Base-by-base conservation (phyloP, 2,113 vertebrate genomes). In the Seriola quinqueradiata region DNA sequence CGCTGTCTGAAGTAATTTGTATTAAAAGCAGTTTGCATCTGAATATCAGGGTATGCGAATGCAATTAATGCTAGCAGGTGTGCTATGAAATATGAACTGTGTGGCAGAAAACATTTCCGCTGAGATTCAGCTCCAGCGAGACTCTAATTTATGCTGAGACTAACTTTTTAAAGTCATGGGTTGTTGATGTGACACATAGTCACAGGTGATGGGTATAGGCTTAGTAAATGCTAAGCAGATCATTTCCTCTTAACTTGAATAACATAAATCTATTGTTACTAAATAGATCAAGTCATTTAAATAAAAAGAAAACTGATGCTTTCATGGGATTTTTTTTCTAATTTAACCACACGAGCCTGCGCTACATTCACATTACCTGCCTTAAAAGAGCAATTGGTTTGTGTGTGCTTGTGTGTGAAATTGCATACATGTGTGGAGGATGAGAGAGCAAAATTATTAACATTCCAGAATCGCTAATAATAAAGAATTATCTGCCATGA, bases 1-100 rank as follows among this genome's bases (percentile, higher is more conserved):
- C 60, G 87, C 84, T 80, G 86, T 93, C 90, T 91, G 79, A 87
- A 87, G 89, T 89, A 82, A 93, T 94, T 93, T 94, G 88, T 93
- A 92, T 90, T 92, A 91, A 95, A 94, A 93, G 76, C 73, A 75
- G 79, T 93, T 91, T 90, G 84, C 81, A 46, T 84, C 66, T 88
- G 89, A 91, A 93, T 91, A 89, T 93, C 81, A 89, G 85, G 70
- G 61, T 84, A 83, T 73, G 72, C 57, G 60, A 83, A 91, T 82
- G 90, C 92, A 95, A 94, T 94, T 92, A 91, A 93, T 91, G 86
- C 82, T 82, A 65, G 78, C 80, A 82, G 88, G 83, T 91, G 87
- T 87, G 83, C 83, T 48, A 32, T 87, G 85, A 90, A 93, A 94
- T 91, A 92, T 93, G 84, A 92, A 90, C 88, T 81, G 71, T 50